These are phyloP conservation scores for Chrysomela aeneicollis DNA, from an alignment of 2,888 invertebrate species.

Conservation along the genomic window DNA sequence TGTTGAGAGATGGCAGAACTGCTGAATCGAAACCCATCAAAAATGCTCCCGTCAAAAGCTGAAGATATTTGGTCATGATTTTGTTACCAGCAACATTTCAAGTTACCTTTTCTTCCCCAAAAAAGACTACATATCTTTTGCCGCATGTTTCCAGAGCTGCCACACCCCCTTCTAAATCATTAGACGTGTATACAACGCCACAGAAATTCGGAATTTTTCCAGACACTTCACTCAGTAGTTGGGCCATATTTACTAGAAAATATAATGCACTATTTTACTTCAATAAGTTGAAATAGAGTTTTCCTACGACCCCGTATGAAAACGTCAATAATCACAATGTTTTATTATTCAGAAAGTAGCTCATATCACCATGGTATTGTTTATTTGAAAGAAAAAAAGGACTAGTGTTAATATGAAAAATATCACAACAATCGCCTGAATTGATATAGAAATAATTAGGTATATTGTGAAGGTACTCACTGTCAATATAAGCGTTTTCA, in stretches of 20 bases:
- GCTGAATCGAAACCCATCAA: constrained; percentile 75
- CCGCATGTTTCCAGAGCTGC: constrained; percentile 48
- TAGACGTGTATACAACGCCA: constrained; percentile 83
- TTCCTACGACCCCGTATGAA: too few species aligned
- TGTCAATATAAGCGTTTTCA: too few species aligned
- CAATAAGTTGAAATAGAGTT: constrained; percentile 67
- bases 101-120: constrained; percentile 74
- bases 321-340: too few species aligned
- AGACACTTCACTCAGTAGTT: constrained; percentile 70
- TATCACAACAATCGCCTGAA: too few species aligned
- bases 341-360: too few species aligned
- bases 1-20: constrained; percentile 74
- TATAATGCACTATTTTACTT: too few species aligned
- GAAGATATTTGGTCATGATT: constrained; percentile 35
- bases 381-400: too few species aligned
- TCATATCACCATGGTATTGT: too few species aligned
- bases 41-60: constrained; percentile 74
- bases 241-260: constrained; percentile 74
- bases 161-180: constrained; percentile 73
- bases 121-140: constrained; percentile 44
- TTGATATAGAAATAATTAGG: too few species aligned
- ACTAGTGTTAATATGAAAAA: too few species aligned
- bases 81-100: neutral
- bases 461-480: too few species aligned
- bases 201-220: constrained; percentile 75